Base-by-base conservation (phyloP, 92 coral and sea anemone species). In the Umimayanthus chanpuru region DNA sequence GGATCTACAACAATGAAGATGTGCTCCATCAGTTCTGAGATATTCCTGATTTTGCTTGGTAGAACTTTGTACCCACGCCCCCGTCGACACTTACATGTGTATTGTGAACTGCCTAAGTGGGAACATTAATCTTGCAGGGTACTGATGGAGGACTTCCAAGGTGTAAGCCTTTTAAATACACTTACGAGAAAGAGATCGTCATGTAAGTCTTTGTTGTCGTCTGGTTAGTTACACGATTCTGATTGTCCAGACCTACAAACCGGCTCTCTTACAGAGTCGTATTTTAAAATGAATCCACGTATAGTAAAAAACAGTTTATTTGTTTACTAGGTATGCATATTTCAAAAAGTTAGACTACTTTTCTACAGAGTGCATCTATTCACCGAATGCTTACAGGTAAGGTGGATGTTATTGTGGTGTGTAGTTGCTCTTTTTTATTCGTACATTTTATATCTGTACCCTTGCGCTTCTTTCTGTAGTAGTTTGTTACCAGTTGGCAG, bases 361-460 rank as follows among this genome's bases (percentile, higher is more conserved):
- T 79, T 97, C 99, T 14, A 97, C 99, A 0, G 99, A 97, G 75
- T 97, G 99, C 82, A 97, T 97, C 79, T 97, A 97, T 85, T 97
- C 99, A 36, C 99, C 99, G 11, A 97, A 97, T 86, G 99, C 99
- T 25, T 97, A 97, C 94, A 90, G 99, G 98, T 96, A 80, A 81
- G 83, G 9, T 30, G 23, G 18, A 23, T 4, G 71, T 38, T 53
- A 10, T 2, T 14, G 9, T 53, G 18, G 58, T 11, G 58, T 53
- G 58, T 53, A 53, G 14, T 53, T 47, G 53, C 8, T 47, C 11
- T 47, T 47, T 47, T 18, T 53, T 1, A 3, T 53, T 9, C 1
- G 2, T 50, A 50, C 2, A 2, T 9, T 53, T 0, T 53, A 2
- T 9, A 53, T 53, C 18, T 53, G 58, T 53, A 53, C 16, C 18